Conservation (phyloP, 2,797 vertebrate genomes). For the Furcifer pardalis region DNA sequence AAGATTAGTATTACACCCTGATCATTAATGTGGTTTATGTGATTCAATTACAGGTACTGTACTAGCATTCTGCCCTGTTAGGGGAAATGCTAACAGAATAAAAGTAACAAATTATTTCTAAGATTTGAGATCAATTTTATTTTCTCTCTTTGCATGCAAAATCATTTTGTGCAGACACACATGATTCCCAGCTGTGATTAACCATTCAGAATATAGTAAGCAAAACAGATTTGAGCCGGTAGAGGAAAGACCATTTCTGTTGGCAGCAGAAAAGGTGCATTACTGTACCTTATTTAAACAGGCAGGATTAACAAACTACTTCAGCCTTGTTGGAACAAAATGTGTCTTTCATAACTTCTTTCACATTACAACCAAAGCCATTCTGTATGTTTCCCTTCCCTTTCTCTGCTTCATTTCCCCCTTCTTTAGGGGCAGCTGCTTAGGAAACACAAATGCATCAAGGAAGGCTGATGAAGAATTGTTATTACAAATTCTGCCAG, state of each 20-base stretch:
- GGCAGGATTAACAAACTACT: not conserved
- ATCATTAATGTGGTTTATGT: too few species aligned
- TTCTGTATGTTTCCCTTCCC: not conserved
- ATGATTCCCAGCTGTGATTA: constrained; percentile 54
- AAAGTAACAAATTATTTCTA: too few species aligned
- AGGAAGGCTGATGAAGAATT: not conserved
- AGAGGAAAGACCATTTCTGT: not conserved
- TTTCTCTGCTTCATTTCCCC: too few species aligned
- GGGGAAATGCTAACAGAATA: too few species aligned
- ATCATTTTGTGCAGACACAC: not conserved
- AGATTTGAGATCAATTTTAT: not conserved
- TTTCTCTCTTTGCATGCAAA: not conserved
- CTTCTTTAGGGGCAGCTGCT: not conserved
- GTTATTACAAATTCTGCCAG: not conserved
- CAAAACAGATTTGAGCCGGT: constrained; percentile 28
- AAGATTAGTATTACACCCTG: too few species aligned
- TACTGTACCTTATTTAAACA: constrained; percentile 34
- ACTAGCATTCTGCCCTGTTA: too few species aligned
- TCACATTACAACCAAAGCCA: constrained; percentile 11
- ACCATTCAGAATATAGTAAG: constrained; percentile 43
- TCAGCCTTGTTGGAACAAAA: not conserved
- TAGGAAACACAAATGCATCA: not conserved
- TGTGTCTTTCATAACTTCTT: constrained; percentile 18
- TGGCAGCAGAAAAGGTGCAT: not conserved
- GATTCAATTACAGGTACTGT: too few species aligned